Percentiles rank a stretch among this genome's conserved stretches.
These are phyloP conservation scores for Formica exsecta DNA, from an alignment of 1,140 invertebrate species.

Conservation along the genomic window DNA sequence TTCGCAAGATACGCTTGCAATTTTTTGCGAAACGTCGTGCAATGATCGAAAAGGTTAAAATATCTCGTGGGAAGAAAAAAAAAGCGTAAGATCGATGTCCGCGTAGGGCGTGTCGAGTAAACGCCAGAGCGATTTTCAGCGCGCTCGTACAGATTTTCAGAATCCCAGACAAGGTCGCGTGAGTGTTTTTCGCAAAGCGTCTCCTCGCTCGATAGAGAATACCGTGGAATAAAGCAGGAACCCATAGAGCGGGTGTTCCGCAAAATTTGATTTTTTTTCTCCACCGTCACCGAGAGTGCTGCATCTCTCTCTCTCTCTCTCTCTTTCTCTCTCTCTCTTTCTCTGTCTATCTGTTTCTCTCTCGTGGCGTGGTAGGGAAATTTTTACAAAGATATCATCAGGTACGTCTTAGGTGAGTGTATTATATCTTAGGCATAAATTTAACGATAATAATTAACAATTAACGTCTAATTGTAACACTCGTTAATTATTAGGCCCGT, in stretches of 20 bases:
- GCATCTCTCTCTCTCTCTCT: neutral
- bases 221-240: slow-evolving; percentile 21
- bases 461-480: slow-evolving; percentile 78
- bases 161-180: slow-evolving; percentile 30
- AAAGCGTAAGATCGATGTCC: neutral
- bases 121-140: slow-evolving; percentile 21
- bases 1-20: neutral
- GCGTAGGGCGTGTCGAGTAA: slow-evolving; percentile 11
- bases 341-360: slow-evolving; percentile 17
- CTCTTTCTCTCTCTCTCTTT: neutral
- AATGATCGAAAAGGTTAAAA: slow-evolving; percentile 16
- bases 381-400: slow-evolving; percentile 81
- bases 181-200: slow-evolving; percentile 45
- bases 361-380: slow-evolving; percentile 63
- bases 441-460: slow-evolving; percentile 82
- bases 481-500: slow-evolving; percentile 73
- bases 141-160: neutral
- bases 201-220: slow-evolving; percentile 45
- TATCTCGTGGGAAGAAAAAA: neutral
- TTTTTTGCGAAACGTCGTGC: slow-evolving; percentile 6
- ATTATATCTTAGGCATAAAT: slow-evolving; percentile 81
- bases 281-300: slow-evolving; percentile 43
- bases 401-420: slow-evolving; percentile 81
- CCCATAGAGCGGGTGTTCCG: neutral
- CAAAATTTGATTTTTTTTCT: slow-evolving; percentile 20